phyloP scores from a whole-genome alignment of 2,797 vertebrate species.

The Heliangelus exortis region DNA sequence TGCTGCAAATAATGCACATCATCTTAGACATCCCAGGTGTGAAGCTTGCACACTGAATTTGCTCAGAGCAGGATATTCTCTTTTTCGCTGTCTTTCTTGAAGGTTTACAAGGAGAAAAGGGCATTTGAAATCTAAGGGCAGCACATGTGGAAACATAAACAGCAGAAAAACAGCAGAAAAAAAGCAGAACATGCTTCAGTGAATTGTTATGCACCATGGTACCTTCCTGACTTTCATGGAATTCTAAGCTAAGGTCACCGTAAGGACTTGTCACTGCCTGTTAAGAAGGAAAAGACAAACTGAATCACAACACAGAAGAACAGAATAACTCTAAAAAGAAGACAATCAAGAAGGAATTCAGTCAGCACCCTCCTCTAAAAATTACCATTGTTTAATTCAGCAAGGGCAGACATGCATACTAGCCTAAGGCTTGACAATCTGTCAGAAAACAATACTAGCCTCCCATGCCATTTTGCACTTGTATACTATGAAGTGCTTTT shows the following conservation, averaged over 20 bases:
- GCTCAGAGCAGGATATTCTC: neutral
- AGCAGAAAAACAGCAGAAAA: neutral
- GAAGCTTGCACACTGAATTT: neutral
- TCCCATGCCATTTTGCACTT: conserved; percentile 17
- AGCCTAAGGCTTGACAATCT: conserved; percentile 61
- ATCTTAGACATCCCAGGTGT: neutral
- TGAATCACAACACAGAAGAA: conserved; percentile 30
- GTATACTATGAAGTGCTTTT: neutral
- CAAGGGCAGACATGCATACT: neutral
- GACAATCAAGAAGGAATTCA: neutral
- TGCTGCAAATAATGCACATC: neutral
- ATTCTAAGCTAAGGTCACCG: conserved; percentile 24
- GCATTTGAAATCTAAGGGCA: neutral
- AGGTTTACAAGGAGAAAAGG: neutral
- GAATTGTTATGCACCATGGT: neutral
- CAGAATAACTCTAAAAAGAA: neutral
- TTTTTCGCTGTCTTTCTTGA: neutral
- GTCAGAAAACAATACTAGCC: conserved; percentile 43
- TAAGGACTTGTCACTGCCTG: conserved; percentile 50
- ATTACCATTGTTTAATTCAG: conserved; percentile 22
- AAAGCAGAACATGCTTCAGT: neutral
- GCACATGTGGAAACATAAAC: neutral
- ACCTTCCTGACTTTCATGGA: conserved; percentile 4
- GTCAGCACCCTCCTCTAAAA: conserved; percentile 35
- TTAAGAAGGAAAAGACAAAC: conserved; percentile 26